phyloP scores from a whole-genome alignment of 2,113 vertebrate species.

The Alosa alosa region DNA sequence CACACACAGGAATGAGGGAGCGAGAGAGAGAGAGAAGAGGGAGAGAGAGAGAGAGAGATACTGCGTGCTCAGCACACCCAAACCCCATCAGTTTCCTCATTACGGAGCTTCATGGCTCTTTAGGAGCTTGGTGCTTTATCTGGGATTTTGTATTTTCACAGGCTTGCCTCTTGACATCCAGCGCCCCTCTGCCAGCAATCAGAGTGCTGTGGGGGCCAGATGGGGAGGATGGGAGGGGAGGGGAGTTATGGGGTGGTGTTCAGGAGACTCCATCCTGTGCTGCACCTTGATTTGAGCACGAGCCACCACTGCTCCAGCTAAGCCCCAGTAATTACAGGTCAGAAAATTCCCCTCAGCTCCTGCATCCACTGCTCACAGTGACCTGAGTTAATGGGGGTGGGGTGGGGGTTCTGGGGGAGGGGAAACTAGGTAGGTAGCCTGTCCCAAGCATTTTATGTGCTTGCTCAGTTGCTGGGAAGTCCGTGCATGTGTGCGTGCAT shows the following conservation, averaged over 20 bases:
- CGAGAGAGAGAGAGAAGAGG: not conserved
- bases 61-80: conserved; percentile 59
- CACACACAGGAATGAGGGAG: not conserved
- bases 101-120: conserved; percentile 70
- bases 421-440: not conserved
- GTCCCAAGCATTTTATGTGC: conserved; percentile 33
- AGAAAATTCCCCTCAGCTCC: conserved; percentile 54
- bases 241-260: not conserved
- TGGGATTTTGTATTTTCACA: conserved; percentile 70
- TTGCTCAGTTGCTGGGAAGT: conserved; percentile 43
- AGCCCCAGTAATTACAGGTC: conserved; percentile 68
- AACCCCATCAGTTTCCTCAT: conserved; percentile 71
- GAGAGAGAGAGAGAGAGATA: conserved; percentile 11
- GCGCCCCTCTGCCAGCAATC: conserved; percentile 66
- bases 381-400: conserved; percentile 53
- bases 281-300: conserved; percentile 66
- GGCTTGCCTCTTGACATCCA: conserved; percentile 65
- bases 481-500: conserved; percentile 29
- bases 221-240: not conserved
- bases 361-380: conserved; percentile 53
- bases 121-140: conserved; percentile 68
- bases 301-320: conserved; percentile 58
- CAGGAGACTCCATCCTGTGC: conserved; percentile 42
- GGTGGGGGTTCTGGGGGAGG: conserved; percentile 21
- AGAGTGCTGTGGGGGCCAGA: conserved; percentile 55